Base-by-base conservation (phyloP, 2,797 vertebrate species). In the Pelodytes ibericus region DNA sequence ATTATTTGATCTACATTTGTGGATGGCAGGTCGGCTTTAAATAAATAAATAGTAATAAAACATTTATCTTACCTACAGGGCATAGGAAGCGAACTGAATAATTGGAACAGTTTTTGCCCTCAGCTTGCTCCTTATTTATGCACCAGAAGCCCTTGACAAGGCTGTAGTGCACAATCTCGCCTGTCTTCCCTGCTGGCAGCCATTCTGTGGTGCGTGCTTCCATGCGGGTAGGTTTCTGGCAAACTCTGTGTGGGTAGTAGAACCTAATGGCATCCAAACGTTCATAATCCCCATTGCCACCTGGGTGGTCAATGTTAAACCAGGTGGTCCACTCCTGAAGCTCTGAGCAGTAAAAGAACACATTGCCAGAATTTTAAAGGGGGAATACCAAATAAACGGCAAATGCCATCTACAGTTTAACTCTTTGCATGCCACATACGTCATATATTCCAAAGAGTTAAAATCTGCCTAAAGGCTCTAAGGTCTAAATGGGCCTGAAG, bases 221-320 rank as follows among this genome's bases (percentile, higher is more conserved):
- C 0, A 96, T 83, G n/a, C 86, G 84, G 18, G 80, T 74, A 3
- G 95, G 95, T 25, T 27, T 86, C 13, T 86, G 82, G 25, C 95
- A 96, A 41, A 96, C 93, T 18, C 90, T 87, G 3, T 91, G 80
- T 22, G 89, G 90, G 74, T 96, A 96, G 84, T 96, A 96, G 84
- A 93, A 95, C 20, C 90, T 94, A 82, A 97, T 97, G 57, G 94
- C 94, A 0, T 95, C 93, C 81, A 96, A 87, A 73, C 93, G 91
- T 78, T 97, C 95, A 0, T 93, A 94, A 87, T 97, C 96, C 3
- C 95, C 95, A 18, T 86, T 89, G 10, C 95, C 95, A 2, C 94
- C 95, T 0, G 96, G 95, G 79, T 96, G 95, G 81, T 97, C 95
- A 1, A 96, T 89, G 67, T 97, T 97, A 83, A 97, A 96, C 96